Conservation (phyloP, 2,797 vertebrate genomes). For the Basileuterus tristriatus region DNA sequence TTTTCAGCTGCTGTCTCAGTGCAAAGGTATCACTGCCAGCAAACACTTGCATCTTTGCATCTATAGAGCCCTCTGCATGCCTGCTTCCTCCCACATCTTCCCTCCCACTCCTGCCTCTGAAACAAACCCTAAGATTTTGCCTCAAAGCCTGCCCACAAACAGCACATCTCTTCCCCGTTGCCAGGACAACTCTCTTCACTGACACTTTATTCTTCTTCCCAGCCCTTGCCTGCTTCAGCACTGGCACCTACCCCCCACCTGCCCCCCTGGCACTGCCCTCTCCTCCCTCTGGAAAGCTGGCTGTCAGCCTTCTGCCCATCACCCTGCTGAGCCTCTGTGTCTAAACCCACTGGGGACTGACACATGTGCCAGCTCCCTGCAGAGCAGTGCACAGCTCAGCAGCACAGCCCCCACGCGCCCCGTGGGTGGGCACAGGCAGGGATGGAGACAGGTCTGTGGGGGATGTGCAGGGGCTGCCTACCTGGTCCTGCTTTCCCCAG, state of each 20-base stretch:
- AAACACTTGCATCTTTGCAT: not conserved
- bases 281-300: not conserved
- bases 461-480: conserved; percentile 22
- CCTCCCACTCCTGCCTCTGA: not conserved
- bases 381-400: not conserved
- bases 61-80: not conserved
- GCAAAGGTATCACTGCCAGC: not conserved
- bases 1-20: not conserved
- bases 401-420: not conserved
- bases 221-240: accelerated
- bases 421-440: not conserved
- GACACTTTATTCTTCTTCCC: not conserved
- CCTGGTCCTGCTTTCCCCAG: conserved; percentile 97
- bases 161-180: not conserved
- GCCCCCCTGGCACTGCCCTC: not conserved
- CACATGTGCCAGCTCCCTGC: accelerated
- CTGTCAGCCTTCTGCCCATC: not conserved
- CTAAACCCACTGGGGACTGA: not conserved
- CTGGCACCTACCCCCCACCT: not conserved
- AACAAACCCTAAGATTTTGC: not conserved
- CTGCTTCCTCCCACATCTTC: not conserved
- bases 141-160: not conserved
- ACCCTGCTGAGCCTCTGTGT: not conserved
- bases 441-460: not conserved
- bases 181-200: not conserved